Evolutionary conservation across 2,113 vertebrate species (phyloP).

Genomic region (Ceuthmochares aereus): DNA sequence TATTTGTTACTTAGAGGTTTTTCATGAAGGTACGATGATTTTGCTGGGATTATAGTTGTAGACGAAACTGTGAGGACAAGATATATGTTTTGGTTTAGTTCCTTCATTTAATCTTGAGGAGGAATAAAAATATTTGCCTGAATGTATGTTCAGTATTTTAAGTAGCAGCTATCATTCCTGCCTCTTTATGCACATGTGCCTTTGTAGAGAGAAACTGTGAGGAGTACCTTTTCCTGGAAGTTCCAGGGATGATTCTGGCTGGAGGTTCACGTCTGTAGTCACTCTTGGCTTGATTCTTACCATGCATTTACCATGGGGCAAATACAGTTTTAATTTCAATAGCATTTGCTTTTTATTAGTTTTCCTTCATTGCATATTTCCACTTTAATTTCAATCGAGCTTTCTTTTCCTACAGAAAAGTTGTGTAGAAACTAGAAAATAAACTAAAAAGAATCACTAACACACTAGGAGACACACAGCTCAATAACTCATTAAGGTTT

Average conservation of each 20-base stretch:
- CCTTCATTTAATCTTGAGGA: not conserved
- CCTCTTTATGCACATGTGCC: not conserved
- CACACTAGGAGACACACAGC: slow-evolving; percentile 33
- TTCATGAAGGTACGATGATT: not conserved
- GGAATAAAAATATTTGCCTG: slow-evolving; percentile 23
- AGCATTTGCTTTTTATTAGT: slow-evolving; percentile 8
- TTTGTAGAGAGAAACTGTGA: not conserved
- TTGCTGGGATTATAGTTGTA: not conserved
- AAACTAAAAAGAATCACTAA: slow-evolving; percentile 43
- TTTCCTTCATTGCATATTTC: slow-evolving; percentile 28
- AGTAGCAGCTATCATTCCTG: not conserved
- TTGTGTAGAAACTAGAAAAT: slow-evolving; percentile 30
- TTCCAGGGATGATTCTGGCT: not conserved
- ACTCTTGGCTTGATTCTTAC: not conserved
- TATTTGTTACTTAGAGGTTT: not conserved
- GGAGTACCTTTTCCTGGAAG: not conserved
- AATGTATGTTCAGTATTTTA: not conserved
- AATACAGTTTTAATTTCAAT: not conserved
- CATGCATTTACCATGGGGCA: not conserved
- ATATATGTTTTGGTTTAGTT: not conserved
- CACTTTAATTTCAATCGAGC: not conserved
- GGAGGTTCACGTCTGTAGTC: not conserved
- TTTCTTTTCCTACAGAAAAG: slow-evolving; percentile 32
- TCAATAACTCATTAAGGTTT: slow-evolving; percentile 66
- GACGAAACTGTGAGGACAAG: not conserved